phyloP scores from a whole-genome alignment of 1,140 invertebrate genomes.

The Spodoptera frugiperda region DNA sequence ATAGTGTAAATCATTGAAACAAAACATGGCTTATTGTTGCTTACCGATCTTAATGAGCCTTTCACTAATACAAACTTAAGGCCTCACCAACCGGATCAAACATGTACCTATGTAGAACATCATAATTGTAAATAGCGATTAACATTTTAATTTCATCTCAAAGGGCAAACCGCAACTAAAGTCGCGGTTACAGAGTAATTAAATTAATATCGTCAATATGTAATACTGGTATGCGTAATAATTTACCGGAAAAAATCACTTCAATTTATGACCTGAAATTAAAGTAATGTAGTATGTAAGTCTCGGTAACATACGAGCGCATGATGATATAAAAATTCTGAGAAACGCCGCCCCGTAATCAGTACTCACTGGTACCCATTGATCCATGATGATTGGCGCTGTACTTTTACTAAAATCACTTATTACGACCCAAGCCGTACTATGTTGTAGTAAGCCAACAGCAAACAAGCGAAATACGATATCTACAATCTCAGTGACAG shows the following conservation, averaged over 20 bases:
- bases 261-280: constrained; percentile 33
- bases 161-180: constrained; percentile 21
- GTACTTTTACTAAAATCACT: constrained; percentile 43
- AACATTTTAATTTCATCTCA: constrained; percentile 29
- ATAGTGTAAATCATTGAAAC: constrained; percentile 23
- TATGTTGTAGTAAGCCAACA: neutral
- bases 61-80: constrained; percentile 35
- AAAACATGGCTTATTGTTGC: constrained; percentile 23
- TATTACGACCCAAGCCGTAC: constrained; percentile 25
- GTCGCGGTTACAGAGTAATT: constrained; percentile 26
- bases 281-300: constrained; percentile 30
- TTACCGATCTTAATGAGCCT: constrained; percentile 27
- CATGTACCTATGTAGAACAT: constrained; percentile 15
- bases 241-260: constrained; percentile 21
- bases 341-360: constrained; percentile 40
- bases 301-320: constrained; percentile 28
- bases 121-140: constrained; percentile 5
- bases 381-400: constrained; percentile 39
- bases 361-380: constrained; percentile 20
- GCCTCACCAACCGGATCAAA: constrained; percentile 23
- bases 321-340: constrained; percentile 44
- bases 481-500: constrained; percentile 34
- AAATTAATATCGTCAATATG: constrained; percentile 19
- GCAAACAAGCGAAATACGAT: constrained; percentile 29
- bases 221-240: constrained; percentile 16